phyloP scores from a whole-genome alignment of 2,888 invertebrate genomes.

The Pyrochroa serraticornis region DNA sequence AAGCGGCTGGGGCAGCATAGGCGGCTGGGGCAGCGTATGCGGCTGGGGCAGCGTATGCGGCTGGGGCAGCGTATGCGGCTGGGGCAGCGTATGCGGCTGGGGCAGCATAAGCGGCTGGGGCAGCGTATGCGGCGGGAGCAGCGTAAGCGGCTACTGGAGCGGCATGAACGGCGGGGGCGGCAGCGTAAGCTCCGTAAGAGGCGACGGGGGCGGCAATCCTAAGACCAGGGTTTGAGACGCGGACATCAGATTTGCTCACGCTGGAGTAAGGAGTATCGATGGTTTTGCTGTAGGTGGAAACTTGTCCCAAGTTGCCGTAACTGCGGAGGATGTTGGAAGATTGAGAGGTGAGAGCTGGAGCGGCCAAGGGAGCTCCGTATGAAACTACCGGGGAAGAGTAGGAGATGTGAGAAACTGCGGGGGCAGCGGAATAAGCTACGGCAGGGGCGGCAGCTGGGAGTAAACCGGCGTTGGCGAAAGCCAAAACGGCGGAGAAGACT shows the following conservation, averaged over 20 bases:
- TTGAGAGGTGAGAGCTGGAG: constrained; percentile 60
- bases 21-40: constrained; percentile 59
- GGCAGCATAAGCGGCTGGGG: constrained; percentile 58
- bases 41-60: constrained; percentile 50
- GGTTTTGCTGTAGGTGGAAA: constrained; percentile 72
- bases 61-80: constrained; percentile 54
- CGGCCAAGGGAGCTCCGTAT: constrained; percentile 45
- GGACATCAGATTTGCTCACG: constrained; percentile 72
- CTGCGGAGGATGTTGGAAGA: constrained; percentile 67
- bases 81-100: constrained; percentile 52
- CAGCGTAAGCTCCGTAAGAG: constrained; percentile 31
- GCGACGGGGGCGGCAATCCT: constrained; percentile 40
- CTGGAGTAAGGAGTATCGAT: constrained; percentile 76
- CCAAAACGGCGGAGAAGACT: constrained; percentile 58
- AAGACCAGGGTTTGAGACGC: constrained; percentile 71
- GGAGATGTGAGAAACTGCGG: constrained; percentile 65
- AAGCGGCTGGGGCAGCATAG: constrained; percentile 39
- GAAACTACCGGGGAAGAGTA: constrained; percentile 54
- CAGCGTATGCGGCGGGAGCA: constrained; percentile 61
- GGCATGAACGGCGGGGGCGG: constrained; percentile 44
- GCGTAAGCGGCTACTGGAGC: constrained; percentile 65
- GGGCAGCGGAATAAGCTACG: constrained; percentile 53
- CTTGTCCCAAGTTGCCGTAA: constrained; percentile 72
- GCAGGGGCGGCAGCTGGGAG: constrained; percentile 57
- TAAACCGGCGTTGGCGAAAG: constrained; percentile 64